Evolutionary conservation across 2,888 invertebrate species (phyloP).

Genomic region (Clanis bilineata): DNA sequence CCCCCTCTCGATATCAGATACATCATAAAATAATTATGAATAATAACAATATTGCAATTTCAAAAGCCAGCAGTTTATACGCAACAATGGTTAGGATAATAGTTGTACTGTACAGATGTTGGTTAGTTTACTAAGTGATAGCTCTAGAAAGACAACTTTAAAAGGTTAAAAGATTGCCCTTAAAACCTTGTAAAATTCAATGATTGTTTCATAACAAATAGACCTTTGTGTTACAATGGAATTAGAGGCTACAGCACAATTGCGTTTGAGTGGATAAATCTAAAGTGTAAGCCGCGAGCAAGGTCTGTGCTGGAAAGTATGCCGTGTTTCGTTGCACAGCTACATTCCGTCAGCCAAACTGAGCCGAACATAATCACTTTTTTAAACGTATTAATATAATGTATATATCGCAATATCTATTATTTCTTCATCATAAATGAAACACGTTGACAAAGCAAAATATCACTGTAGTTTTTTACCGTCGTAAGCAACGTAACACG

Average conservation of each 20-base stretch:
- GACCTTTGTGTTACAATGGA: constrained; percentile 36
- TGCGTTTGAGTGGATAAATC: constrained; percentile 32
- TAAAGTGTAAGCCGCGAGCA: constrained; percentile 35
- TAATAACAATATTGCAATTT: not conserved
- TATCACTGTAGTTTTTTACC: not conserved
- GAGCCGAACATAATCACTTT: constrained; percentile 26
- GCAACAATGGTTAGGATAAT: not conserved
- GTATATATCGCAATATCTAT: constrained; percentile 13
- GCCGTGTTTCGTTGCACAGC: constrained; percentile 49
- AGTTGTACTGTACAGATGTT: too few species aligned
- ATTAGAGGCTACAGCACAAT: constrained; percentile 38
- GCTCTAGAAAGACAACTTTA: not conserved
- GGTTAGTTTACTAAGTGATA: not conserved
- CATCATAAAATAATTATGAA: not conserved
- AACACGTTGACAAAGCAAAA: constrained; percentile 1
- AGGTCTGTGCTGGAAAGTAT: constrained; percentile 63
- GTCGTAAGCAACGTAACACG: not conserved
- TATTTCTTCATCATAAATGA: constrained; percentile 13
- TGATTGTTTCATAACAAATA: constrained; percentile 17
- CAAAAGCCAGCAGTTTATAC: not conserved
- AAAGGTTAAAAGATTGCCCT: constrained; percentile 4
- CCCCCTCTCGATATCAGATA: not conserved
- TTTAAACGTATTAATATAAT: constrained; percentile 8
- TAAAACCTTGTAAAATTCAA: not conserved
- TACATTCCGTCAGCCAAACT: constrained; percentile 43